A percentile compares a stretch with the other conserved stretches of the same genome.
These are phyloP conservation scores for Heliconius hewitsoni DNA, from an alignment of 1,140 invertebrate genomes.

Conservation along the genomic window DNA sequence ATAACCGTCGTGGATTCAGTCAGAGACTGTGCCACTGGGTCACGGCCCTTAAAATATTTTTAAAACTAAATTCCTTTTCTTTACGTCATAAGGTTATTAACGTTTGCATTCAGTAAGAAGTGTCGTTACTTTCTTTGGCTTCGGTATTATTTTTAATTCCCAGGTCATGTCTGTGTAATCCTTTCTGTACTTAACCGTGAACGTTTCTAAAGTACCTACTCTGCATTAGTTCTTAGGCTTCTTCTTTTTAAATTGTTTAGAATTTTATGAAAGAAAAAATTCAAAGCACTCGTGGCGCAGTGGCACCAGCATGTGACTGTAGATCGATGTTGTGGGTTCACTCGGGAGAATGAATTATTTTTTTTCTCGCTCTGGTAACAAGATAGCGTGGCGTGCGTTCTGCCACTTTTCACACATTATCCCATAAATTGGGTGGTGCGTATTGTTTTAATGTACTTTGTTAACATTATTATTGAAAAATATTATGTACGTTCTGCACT, in stretches of 20 bases:
- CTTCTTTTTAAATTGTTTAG: background rate
- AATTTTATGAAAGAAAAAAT: background rate
- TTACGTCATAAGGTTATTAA: background rate
- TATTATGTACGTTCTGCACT: too few relatives aligned
- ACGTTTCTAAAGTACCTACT: background rate
- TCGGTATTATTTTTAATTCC: conserved; percentile 4
- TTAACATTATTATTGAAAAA: too few relatives aligned
- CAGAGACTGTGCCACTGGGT: background rate
- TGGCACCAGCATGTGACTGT: too few relatives aligned
- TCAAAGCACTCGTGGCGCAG: background rate
- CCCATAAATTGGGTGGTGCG: too few relatives aligned
- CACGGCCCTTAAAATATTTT: background rate
- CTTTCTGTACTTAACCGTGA: background rate
- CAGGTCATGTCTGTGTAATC: background rate
- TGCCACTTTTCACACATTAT: too few relatives aligned
- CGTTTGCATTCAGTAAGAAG: background rate
- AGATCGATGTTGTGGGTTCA: too few relatives aligned
- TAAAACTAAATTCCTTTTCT: background rate
- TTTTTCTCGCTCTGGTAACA: too few relatives aligned
- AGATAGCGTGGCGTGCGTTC: too few relatives aligned
- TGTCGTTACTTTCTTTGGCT: background rate
- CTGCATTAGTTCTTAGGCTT: background rate
- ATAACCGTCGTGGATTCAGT: background rate
- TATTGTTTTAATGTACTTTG: too few relatives aligned
- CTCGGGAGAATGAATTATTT: too few relatives aligned